Base-by-base conservation (phyloP, 2,888 invertebrate genomes). In the Bembecia ichneumoniformis region DNA sequence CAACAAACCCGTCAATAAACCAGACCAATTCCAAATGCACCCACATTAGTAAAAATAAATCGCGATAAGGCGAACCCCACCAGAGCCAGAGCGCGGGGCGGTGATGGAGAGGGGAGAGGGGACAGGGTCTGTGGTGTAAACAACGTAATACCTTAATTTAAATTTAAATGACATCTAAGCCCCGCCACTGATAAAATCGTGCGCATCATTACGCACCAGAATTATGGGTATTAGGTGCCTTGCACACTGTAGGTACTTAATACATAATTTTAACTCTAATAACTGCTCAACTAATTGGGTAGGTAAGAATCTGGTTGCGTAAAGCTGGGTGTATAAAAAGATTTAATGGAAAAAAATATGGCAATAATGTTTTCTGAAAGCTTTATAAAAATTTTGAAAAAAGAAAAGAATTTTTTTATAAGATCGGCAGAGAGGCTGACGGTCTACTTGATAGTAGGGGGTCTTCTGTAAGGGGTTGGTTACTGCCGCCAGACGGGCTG, bases 131-230 rank as follows among this genome's bases (percentile, higher is more conserved):
- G 66, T 71, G 62, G 66, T 66, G 62, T 60, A 58, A 71, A 70
- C 74, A 68, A 62, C 66, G 52, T 82, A 83, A 86, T 81, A 74
- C 84, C 83, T 79, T 77, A 76, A 86, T 86, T 86, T 84, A 86
- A 86, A 86, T 86, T 86, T 86, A 86, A 86, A 86, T 83, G 77
- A 79, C 82, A 78, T 66, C 72, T 79, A 82, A 83, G 76, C 78
- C 53, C 55, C 57, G 49, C 49, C 52, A 56, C 53, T 63, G 79
- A 75, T 77, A 70, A 60, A 61, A 74, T 73, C 74, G 63, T 62
- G 54, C 65, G 67, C 66, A 72, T 71, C 71, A 67, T 71, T 70
- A 66, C 62, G 58, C 3, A 40, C 11, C 40, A 40, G 13, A n/a
- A 40, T 40, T 40, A 40, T 3, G 40, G 28, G 28, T 14, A 40